Evolutionary conservation across 2,797 vertebrate species (phyloP).

Genomic region (Acropternis orthonyx): DNA sequence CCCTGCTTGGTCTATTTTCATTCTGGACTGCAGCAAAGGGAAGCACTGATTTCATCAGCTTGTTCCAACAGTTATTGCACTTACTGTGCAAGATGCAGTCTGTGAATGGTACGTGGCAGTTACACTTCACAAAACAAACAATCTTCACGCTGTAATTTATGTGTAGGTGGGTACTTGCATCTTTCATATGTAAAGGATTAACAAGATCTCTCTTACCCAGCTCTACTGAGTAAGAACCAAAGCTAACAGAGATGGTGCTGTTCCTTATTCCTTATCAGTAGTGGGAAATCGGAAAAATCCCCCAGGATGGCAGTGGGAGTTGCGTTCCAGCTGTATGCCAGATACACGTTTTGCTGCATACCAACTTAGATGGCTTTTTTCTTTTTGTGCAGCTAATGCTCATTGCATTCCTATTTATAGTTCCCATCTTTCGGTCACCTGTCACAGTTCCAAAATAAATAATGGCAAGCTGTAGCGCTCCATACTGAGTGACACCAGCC

Average conservation of each 20-base stretch:
- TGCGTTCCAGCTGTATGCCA: neutral
- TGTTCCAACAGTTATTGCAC: neutral
- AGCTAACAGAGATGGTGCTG: neutral
- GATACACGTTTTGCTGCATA: neutral
- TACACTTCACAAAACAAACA: slow-evolving; percentile 34
- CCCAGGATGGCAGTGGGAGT: neutral
- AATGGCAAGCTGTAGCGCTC: neutral
- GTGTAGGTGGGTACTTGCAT: slow-evolving; percentile 3
- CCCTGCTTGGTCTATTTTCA: neutral
- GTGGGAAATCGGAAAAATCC: neutral
- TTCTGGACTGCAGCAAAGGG: neutral
- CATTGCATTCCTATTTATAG: slow-evolving; percentile 35
- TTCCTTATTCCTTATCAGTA: neutral
- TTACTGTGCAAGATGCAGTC: neutral
- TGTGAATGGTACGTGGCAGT: neutral
- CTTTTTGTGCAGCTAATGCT: neutral
- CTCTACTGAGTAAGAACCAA: neutral
- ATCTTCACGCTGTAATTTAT: neutral
- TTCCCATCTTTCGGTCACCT: neutral
- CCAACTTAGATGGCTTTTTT: neutral
- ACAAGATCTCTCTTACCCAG: neutral
- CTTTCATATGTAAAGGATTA: slow-evolving; percentile 5
- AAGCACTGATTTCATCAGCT: neutral
- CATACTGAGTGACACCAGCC: neutral
- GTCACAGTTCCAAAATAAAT: slow-evolving; percentile 33